These are phyloP conservation scores for Poeciliopsis paucimaculata DNA, from an alignment of 2,797 vertebrate species.

Conservation along the genomic window DNA sequence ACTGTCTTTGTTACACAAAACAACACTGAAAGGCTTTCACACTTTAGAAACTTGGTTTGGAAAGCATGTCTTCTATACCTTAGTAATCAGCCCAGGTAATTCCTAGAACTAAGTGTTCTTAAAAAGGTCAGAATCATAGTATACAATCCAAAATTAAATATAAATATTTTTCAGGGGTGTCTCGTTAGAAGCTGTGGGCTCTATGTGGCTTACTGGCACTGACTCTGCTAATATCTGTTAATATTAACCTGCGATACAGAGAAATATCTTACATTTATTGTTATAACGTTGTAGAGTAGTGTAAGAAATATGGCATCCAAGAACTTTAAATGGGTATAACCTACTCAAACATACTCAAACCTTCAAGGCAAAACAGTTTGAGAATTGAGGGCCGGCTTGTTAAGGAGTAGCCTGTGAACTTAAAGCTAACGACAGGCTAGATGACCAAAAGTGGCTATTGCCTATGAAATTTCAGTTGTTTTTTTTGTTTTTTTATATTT, in stretches of 20 bases:
- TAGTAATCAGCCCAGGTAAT: not conserved
- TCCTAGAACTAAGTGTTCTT: not conserved
- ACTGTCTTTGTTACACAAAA: not conserved
- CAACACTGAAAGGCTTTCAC: not conserved
- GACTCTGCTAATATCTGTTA: not conserved
- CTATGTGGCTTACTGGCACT: not conserved
- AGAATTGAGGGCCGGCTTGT: not conserved
- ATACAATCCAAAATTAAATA: not conserved
- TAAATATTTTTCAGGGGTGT: not conserved
- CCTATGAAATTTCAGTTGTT: not conserved
- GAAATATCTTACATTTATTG: not conserved
- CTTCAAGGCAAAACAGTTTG: not conserved
- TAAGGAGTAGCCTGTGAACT: not conserved
- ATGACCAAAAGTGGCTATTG: not conserved
- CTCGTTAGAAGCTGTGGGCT: not conserved
- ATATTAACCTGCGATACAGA: not conserved
- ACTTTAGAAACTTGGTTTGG: not conserved
- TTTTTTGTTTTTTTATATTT: not conserved
- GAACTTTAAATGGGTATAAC: not conserved
- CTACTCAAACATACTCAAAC: not conserved
- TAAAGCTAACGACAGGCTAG: not conserved
- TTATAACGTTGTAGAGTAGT: not conserved
- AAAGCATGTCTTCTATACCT: not conserved
- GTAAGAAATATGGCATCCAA: not conserved
- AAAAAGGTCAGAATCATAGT: not conserved